phyloP scores from a whole-genome alignment of 1,140 invertebrate genomes.

The Pseudomyrmex cubaensis region DNA sequence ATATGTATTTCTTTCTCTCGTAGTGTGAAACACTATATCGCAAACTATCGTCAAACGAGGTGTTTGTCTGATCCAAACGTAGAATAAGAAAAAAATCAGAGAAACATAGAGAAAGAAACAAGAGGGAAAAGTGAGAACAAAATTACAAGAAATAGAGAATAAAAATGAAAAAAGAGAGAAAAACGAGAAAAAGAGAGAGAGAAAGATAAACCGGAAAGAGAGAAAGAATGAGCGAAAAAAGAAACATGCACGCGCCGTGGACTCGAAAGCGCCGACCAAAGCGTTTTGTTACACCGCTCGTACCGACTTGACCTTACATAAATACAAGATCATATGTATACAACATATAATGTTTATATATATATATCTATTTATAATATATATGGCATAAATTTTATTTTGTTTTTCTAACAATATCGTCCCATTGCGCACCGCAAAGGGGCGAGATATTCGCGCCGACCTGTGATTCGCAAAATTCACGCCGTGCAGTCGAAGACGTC shows the following conservation, averaged over 20 bases:
- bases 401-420: slow-evolving; percentile 55
- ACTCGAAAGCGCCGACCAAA: slow-evolving; percentile 76
- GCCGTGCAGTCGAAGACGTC: not conserved
- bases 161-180: slow-evolving; percentile 57
- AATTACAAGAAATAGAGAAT: slow-evolving; percentile 10
- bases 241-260: slow-evolving; percentile 73
- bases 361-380: slow-evolving; percentile 21
- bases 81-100: slow-evolving; percentile 16
- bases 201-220: slow-evolving; percentile 44
- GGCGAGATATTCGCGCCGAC: slow-evolving; percentile 6
- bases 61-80: slow-evolving; percentile 40
- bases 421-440: slow-evolving; percentile 13
- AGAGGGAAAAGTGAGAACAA: slow-evolving; percentile 30
- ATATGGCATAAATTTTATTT: slow-evolving; percentile 32
- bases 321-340: slow-evolving; percentile 4
- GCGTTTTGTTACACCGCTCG: slow-evolving; percentile 77
- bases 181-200: slow-evolving; percentile 21
- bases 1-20: slow-evolving; percentile 33
- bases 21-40: slow-evolving; percentile 17
- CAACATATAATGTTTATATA: slow-evolving; percentile 20
- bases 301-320: slow-evolving; percentile 55
- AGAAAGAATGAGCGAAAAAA: slow-evolving; percentile 58
- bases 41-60: slow-evolving; percentile 37
- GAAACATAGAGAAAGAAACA: slow-evolving; percentile 13
- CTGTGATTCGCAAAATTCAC: slow-evolving; percentile 41